Evolutionary conservation across 2,113 vertebrate genomes (phyloP), one percentile per base, ranked within the genome.

Genomic region (Megaleporinus macrocephalus): DNA sequence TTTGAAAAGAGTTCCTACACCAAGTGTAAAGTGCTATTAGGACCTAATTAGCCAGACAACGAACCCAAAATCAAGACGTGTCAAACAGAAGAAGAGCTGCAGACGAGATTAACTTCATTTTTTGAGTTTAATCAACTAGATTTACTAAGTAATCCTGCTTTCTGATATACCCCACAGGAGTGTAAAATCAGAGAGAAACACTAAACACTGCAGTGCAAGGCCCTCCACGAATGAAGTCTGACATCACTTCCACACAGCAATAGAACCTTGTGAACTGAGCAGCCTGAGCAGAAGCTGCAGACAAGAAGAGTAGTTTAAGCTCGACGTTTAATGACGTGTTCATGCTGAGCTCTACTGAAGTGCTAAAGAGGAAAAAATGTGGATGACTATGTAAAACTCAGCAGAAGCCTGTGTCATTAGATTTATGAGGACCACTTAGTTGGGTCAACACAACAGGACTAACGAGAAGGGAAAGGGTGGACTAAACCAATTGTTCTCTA

Each of bases 261-360:
- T 27, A 62, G 5, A 62, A 62, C 24, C 59, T 26, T 62, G 59
- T 27, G 1, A 30, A 30, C 62, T 30, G 15, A 18, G 29, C 27
- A 65, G 62, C 27, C 62, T 65, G 27, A 65, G 29, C 55, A 30
- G 63, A 74, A 22, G 47, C 61, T 81, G 71, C 51, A 18, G 44
- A 44, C 22, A 15, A 26, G 30, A 9, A 57, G 59, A 73, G 26
- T 49, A 70, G 69, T 71, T 81, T 65, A 55, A 55, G 71, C 69
- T 73, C 41, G 59, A 72, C 57, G 24, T 61, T 80, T 53, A 15
- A 73, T 30, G 70, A 73, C 63, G 63, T 30, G 41, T 80, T 70
- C 63, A 72, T 57, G 61, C 71, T 74, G 44, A 81, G 71, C 70
- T 81, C 71, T 65, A 3, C 30, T 22, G 53, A 20, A 65, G 57